Evolutionary conservation across 2,888 invertebrate genomes (phyloP).

Genomic region (Drosophila pseudotakahashii): DNA sequence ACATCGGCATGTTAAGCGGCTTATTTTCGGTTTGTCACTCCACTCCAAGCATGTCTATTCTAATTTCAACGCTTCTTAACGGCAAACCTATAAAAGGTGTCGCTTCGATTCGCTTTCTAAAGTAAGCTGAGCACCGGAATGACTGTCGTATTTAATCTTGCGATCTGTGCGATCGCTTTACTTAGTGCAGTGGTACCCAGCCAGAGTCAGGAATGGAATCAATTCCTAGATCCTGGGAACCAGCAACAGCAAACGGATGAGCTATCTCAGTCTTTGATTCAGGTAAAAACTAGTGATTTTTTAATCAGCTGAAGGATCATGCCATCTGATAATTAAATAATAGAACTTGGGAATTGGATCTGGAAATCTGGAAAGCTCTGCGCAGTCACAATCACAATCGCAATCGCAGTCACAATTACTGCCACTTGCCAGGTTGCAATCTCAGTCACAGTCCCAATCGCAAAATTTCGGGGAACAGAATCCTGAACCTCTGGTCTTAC

Average conservation of each 20-base stretch:
- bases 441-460: neutral
- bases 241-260: neutral
- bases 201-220: neutral
- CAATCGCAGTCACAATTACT: neutral
- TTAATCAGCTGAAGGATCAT: too few species aligned
- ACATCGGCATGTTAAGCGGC: neutral
- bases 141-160: neutral
- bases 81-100: slow-evolving; percentile 6
- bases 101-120: neutral
- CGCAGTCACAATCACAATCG: neutral
- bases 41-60: slow-evolving; percentile 1
- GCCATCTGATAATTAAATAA: neutral
- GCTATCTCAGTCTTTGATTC: neutral
- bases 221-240: too few species aligned
- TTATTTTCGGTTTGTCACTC: neutral
- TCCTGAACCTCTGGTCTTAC: neutral
- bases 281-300: neutral
- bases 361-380: neutral
- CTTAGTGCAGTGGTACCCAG: neutral
- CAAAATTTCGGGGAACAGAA: neutral
- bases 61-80: neutral
- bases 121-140: neutral
- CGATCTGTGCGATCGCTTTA: neutral
- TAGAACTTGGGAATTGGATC: neutral
- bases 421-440: too few species aligned